Percentiles rank a stretch among this genome's conserved stretches.
Conservation (phyloP, 2,113 vertebrate species). For the Chaetorhynchus papuensis region DNA sequence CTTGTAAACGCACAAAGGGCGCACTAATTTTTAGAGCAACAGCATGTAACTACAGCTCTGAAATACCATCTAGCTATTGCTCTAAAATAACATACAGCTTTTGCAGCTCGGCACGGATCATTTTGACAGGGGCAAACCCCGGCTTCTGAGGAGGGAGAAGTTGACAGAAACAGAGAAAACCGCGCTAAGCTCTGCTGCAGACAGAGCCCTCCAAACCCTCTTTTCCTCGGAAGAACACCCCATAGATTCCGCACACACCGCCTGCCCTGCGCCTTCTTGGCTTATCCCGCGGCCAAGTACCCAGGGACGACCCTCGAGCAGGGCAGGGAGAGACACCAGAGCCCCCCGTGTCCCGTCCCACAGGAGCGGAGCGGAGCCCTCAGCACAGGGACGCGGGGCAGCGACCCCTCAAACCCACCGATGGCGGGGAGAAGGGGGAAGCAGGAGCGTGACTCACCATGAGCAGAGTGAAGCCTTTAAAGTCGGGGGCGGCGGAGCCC, state of each 20-base stretch:
- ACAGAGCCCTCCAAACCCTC: not conserved
- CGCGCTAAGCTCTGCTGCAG: not conserved
- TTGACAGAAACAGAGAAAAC: fast-evolving
- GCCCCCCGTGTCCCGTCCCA: not conserved
- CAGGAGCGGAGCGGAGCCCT: not conserved
- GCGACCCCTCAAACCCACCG: too few species aligned
- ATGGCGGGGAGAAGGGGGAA: too few species aligned
- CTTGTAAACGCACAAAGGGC: not conserved
- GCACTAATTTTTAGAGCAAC: fast-evolving
- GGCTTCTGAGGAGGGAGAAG: not conserved
- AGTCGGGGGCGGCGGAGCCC: conserved; percentile 1
- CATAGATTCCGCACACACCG: too few species aligned
- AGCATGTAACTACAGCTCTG: fast-evolving
- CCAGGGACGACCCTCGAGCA: too few species aligned
- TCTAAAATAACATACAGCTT: not conserved
- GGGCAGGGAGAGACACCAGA: not conserved
- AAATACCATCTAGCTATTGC: fast-evolving
- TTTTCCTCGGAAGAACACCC: not conserved
- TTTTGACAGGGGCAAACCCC: not conserved
- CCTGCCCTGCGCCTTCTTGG: not conserved
- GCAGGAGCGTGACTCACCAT: conserved; percentile 74
- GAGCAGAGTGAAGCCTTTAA: conserved; percentile 82
- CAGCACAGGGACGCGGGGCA: not conserved
- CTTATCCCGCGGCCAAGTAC: not conserved
- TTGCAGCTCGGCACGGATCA: not conserved